Conservation (phyloP, 2,888 invertebrate species). For the Scaptomyza tumidula region DNA sequence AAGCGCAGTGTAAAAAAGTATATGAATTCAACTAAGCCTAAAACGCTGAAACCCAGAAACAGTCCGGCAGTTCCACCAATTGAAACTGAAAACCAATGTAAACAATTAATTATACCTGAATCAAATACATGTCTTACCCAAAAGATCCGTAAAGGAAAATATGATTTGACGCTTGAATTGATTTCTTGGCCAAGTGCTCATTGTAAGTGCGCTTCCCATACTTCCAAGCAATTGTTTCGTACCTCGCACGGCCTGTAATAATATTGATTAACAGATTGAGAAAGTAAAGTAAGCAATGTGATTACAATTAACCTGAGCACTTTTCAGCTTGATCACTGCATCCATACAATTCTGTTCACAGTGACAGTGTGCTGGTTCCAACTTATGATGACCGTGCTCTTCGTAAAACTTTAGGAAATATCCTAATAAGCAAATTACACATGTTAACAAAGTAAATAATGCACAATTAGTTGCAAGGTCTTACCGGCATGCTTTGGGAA, state of each 20-base stretch:
- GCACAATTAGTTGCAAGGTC: neutral
- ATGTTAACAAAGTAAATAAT: no score
- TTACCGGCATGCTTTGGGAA: conserved; percentile 74
- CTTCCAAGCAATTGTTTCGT: conserved; percentile 74
- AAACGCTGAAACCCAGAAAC: conserved; percentile 91
- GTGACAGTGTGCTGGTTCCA: conserved; percentile 57
- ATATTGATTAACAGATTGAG: neutral
- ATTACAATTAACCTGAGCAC: conserved; percentile 53
- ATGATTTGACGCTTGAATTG: conserved; percentile 82
- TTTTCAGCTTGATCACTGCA: conserved; percentile 67
- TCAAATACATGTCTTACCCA: conserved; percentile 68
- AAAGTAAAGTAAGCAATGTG: neutral
- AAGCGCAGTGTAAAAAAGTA: conserved; percentile 89
- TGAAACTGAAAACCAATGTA: conserved; percentile 85
- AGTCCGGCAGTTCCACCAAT: conserved; percentile 92
- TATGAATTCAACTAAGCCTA: conserved; percentile 90
- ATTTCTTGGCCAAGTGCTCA: conserved; percentile 72
- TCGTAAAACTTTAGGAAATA: conserved; percentile 64
- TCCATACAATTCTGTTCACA: conserved; percentile 82
- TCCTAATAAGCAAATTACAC: conserved; percentile 22
- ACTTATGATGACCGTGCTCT: conserved; percentile 18
- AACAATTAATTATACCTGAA: neutral
- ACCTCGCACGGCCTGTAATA: conserved; percentile 59
- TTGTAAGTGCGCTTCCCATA: conserved; percentile 63
- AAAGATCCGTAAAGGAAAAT: conserved; percentile 83